These are phyloP conservation scores for Aricia artaxerxes DNA, from an alignment of 2,888 invertebrate species.

Conservation along the genomic window DNA sequence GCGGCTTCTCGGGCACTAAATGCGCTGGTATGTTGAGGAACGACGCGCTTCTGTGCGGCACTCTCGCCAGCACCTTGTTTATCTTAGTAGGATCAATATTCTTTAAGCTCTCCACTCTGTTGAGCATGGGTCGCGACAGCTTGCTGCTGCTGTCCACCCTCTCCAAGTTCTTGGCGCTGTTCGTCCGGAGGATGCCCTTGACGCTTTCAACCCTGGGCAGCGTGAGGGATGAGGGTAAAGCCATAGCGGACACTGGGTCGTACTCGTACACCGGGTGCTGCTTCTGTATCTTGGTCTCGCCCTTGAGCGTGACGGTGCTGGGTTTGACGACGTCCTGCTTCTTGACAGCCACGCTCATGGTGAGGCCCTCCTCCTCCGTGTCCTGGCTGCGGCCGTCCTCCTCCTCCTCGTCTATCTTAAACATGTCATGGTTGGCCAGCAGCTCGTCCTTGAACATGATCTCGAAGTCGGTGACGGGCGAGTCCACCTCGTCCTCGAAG, in stretches of 20 bases:
- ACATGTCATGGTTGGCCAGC: conserved; percentile 64
- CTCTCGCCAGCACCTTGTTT: conserved; percentile 66
- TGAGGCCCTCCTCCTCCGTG: conserved; percentile 70
- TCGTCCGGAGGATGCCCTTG: conserved; percentile 70
- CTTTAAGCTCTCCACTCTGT: conserved; percentile 71
- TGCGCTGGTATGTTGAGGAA: conserved; percentile 74
- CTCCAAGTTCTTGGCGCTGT: conserved; percentile 64
- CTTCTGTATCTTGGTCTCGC: conserved; percentile 71
- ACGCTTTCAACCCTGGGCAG: conserved; percentile 70
- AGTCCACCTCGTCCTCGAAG: conserved; percentile 75
- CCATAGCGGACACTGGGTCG: conserved; percentile 61
- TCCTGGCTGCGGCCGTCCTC: conserved; percentile 62
- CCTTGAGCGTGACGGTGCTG: conserved; percentile 70
- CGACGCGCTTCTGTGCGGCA: conserved; percentile 74
- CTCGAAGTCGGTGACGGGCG: conserved; percentile 75
- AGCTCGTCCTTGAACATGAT: conserved; percentile 79
- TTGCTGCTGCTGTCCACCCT: conserved; percentile 61
- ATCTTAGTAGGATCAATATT: conserved; percentile 68
- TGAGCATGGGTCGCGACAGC: conserved; percentile 55
- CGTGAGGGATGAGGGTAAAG: conserved; percentile 60
- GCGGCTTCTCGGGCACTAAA: conserved; percentile 65
- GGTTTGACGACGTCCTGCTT: conserved; percentile 72
- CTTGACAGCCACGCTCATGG: conserved; percentile 66
- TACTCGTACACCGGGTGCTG: conserved; percentile 65
- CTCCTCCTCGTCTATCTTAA: conserved; percentile 76